Base-by-base conservation (phyloP, 1,140 invertebrate species). In the Drosophila oshimai region DNA sequence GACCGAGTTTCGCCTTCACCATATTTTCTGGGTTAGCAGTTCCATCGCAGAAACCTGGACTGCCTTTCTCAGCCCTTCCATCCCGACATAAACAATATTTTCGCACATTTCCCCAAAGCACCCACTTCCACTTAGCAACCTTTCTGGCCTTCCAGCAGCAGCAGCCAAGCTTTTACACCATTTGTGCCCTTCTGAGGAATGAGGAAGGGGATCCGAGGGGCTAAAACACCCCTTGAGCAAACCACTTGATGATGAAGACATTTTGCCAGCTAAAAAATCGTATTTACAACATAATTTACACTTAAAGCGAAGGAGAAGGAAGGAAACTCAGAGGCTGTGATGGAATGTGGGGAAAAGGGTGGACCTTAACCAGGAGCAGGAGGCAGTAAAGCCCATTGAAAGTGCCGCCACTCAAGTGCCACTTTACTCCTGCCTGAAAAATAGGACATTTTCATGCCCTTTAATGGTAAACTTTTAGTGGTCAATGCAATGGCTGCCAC, bases 251-350 rank as follows among this genome's bases (percentile, higher is more conserved):
- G 77, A 80, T 76, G 72, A 80, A 80, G 77, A 81, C 58, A 80
- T 80, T 80, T 81, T 55, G 62, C 77, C 37, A 54, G 65, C 54
- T 81, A 65, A 80, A 80, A 79, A 80, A 81, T 76, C 62, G 77
- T 81, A 72, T 80, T 80, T 80, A 72, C 77, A 81, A 80, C 77
- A 80, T 81, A 69, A 80, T 80, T 80, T 76, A 60, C 71, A 58
- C 76, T 80, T 71, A 57, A 61, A 61, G 36, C 42, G 47, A 18
- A n/a, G 24, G 29, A 3, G 26, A 29, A 0, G 6, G 13, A 12
- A 24, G 7, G 6, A 15, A 13, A 18, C 12, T 2, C 10, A 6
- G 9, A 4, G 6, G 44, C 6, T 4, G 4, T 15, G 17, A 28
- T 12, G 54, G 24, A 28, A 55, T 28, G 18, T 28, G 55, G 10